Base-by-base conservation (phyloP, 30 jellyfish, hydroid and myxozoan genomes). In the Cassiopea andromeda region DNA sequence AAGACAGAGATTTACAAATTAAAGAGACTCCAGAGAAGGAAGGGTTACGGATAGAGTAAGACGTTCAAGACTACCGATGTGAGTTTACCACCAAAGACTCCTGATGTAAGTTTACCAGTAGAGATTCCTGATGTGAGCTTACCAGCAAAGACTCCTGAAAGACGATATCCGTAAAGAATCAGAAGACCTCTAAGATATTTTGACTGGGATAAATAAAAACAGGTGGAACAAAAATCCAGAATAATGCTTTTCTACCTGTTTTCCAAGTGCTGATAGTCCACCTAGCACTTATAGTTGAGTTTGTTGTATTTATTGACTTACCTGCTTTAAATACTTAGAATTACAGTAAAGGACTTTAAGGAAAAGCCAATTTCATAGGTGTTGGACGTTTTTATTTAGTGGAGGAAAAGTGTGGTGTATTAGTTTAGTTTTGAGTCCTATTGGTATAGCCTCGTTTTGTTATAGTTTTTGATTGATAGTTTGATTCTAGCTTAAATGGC, bases 241-340 rank as follows among this genome's bases (percentile, higher is more conserved):
- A 66, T 82, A 82, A 82, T 82, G 82, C 87, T 47, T 75, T 78
- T 50, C 87, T 48, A 75, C 87, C 87, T 78, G 87, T 73, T 46
- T 73, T 73, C 86, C 86, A 77, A 77, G 86, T 77, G 86, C 74
- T 77, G 86, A 50, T 81, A 81, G 89, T 81, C 71, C 89, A 82
- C 90, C 90, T 50, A 82, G 75, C 90, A 66, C 75, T 82, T 82
- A 73, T 82, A 82, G 82, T 64, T 82, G 90, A 82, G 90, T 82
- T 82, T 14, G 90, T 61, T 82, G 82, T 82, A 38, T 61, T 82
- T 46, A 72, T 67, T 67, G 48, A 80, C 60, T 60, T 48, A 70
- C 48, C 58, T 64, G 38, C 50, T 9, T 6, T 27, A 80, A 58
- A 80, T 5, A 76, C 85, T 76, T 54, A 38, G 89, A 58, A 57